Evolutionary conservation across 1,140 invertebrate genomes (phyloP), one percentile per base, ranked within the genome.

Genomic region (Triops cancriformis): DNA sequence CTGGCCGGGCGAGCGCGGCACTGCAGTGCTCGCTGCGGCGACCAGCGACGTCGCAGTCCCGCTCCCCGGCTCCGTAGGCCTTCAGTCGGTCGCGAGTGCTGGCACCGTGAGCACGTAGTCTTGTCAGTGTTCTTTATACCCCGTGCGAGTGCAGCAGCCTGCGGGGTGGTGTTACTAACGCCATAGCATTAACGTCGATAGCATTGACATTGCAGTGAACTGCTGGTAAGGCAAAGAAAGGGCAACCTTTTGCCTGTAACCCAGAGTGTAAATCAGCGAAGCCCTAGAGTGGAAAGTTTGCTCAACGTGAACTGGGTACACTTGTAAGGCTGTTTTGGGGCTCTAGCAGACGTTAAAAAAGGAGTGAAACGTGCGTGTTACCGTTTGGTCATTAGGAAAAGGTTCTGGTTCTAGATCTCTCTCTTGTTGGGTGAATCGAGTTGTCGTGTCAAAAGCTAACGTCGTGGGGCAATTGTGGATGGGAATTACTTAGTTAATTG

Each of bases 401-500:
- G 7, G n/a, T 11, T 45, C 18, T 45, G 18, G 0, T 64, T 64
- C 18, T 64, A 6, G 14, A 1, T 64, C n/a, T 45, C 2, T 45
- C 43, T 64, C 51, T 64, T 23, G 14, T 23, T 64, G 0, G 14
- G 14, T 23, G 18, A 64, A 64, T 14, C 10, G 51, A 64, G 51
- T 64, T 64, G 10, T 23, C n/a, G 51, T 64, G 51, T 23, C 31
- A 37, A 37, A 37, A 37, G 31, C 31, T 37, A 37, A 37, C 31
- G 31, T 64, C 51, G 51, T 64, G 51, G 18, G 18, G 51, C 23
- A 64, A 64, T 23, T 64, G 51, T 64, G 51, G 23, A 64, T 64
- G 51, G 14, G 23, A 64, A 64, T 64, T 64, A 64, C 51, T 64
- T 64, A 64, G 51, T 64, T 64, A 64, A 64, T 64, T 64, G 51